phyloP scores from a whole-genome alignment of 23 tunicate genomes.

The Clavelina lepadiformis region DNA sequence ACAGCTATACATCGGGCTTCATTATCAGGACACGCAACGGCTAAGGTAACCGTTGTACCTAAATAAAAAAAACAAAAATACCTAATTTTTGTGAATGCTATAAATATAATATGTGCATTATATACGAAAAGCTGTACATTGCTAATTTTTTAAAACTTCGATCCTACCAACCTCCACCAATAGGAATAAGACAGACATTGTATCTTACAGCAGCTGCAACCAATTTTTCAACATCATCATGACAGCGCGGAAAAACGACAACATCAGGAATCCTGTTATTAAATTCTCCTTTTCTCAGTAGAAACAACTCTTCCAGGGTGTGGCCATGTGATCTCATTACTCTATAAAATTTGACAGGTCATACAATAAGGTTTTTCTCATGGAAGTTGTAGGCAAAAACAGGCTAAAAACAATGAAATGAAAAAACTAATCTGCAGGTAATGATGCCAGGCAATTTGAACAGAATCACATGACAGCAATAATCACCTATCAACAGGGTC shows the following conservation, averaged over 20 bases:
- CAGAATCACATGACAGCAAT: neutral
- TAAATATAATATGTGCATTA: too few species aligned
- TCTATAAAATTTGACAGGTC: too few species aligned
- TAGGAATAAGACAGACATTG: slow-evolving; percentile 87
- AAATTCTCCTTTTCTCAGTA: slow-evolving; percentile 47
- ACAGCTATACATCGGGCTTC: slow-evolving; percentile 62
- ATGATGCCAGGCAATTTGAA: neutral
- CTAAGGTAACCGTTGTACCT: slow-evolving; percentile 76
- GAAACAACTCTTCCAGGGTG: slow-evolving; percentile 75
- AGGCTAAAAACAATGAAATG: neutral
- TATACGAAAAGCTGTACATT: too few species aligned
- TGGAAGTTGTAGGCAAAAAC: neutral
- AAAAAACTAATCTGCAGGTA: neutral
- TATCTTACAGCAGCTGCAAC: slow-evolving; percentile 60
- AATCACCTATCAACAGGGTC: slow-evolving; percentile 71
- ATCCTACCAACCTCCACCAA: slow-evolving; percentile 72
- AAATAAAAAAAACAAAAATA: neutral
- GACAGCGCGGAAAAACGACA: slow-evolving; percentile 79
- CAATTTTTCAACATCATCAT: slow-evolving; percentile 73
- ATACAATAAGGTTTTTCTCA: neutral
- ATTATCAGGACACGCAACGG: slow-evolving; percentile 74
- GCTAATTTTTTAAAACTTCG: too few species aligned
- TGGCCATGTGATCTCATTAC: slow-evolving; percentile 91
- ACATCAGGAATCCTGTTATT: slow-evolving; percentile 72
- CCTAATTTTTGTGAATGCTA: neutral